Percentiles rank a stretch among this genome's conserved stretches.
Conservation (phyloP, 1,140 invertebrate species). For the Drosophila teissieri region DNA sequence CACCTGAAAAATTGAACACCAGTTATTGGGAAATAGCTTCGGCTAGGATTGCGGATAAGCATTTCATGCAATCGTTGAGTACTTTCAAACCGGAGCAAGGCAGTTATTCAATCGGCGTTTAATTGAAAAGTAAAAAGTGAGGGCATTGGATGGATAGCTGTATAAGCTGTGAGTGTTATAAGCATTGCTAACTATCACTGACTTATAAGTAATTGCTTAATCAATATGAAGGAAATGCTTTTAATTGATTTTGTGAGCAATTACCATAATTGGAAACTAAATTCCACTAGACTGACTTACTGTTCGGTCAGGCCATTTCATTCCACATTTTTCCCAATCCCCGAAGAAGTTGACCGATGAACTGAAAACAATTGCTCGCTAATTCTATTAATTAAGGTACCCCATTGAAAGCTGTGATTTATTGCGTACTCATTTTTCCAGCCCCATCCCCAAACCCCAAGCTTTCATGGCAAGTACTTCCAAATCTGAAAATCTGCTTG, state of each 20-base stretch:
- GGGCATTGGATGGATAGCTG: conserved; percentile 21
- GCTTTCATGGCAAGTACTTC: conserved; percentile 25
- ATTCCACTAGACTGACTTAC: not conserved
- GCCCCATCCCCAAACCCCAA: not conserved
- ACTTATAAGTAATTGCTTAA: conserved; percentile 32
- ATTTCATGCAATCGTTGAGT: conserved; percentile 24
- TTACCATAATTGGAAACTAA: not conserved
- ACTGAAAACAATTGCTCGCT: conserved; percentile 11
- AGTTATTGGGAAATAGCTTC: conserved; percentile 4
- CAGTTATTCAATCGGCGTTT: conserved; percentile 39
- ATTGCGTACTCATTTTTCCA: conserved; percentile 19
- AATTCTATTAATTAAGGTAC: conserved; percentile 6
- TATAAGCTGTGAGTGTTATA: conserved; percentile 17
- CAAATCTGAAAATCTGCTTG: conserved; percentile 19
- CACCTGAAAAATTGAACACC: conserved; percentile 39
- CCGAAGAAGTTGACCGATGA: conserved; percentile 14
- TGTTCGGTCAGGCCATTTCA: too few relatives aligned
- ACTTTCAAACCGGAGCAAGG: conserved; percentile 34
- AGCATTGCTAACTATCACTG: conserved; percentile 9
- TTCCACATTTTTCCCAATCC: too few relatives aligned
- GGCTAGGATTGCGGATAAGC: conserved; percentile 39
- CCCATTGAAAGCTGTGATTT: conserved; percentile 43
- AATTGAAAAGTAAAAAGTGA: conserved; percentile 9
- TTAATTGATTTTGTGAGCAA: conserved; percentile 6
- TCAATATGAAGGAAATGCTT: conserved; percentile 11